These are phyloP conservation scores for Vulpes ferrilata DNA, from an alignment of 2,113 vertebrate species.

Conservation along the genomic window DNA sequence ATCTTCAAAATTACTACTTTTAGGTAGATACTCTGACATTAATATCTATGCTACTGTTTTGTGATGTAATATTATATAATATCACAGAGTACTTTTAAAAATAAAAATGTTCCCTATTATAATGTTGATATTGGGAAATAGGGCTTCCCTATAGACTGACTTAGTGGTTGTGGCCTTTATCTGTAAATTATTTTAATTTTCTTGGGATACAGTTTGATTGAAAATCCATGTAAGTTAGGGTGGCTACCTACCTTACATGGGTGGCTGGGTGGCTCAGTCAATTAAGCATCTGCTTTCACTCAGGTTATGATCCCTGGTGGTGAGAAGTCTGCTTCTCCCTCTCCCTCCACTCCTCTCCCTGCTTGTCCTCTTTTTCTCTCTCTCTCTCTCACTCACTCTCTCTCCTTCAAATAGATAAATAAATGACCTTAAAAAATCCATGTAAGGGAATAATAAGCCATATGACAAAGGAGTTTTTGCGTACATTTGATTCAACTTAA, in stretches of 20 bases:
- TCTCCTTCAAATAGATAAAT: too few species aligned
- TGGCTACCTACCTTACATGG: too few species aligned
- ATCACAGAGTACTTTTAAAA: neutral
- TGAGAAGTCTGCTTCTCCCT: too few species aligned
- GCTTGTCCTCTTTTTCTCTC: too few species aligned
- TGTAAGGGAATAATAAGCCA: slow-evolving; percentile 15
- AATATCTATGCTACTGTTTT: neutral
- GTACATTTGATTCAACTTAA: slow-evolving; percentile 25
- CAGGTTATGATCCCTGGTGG: too few species aligned
- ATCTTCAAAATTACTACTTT: slow-evolving; percentile 10
- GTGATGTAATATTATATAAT: neutral
- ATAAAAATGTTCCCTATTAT: neutral
- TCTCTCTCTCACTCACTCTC: too few species aligned
- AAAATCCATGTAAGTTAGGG: neutral
- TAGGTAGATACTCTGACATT: neutral
- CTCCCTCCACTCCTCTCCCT: too few species aligned
- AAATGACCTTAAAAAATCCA: neutral
- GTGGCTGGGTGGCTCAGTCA: too few species aligned
- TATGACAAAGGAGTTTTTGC: slow-evolving; percentile 13
- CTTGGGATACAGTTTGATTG: neutral
- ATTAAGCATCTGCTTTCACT: too few species aligned
- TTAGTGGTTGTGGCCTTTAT: neutral
- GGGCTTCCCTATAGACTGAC: neutral
- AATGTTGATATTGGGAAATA: neutral
- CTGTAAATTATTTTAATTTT: slow-evolving; percentile 40